Conservation (phyloP, 2,797 vertebrate genomes). For the Peromyscus melanophrys region DNA sequence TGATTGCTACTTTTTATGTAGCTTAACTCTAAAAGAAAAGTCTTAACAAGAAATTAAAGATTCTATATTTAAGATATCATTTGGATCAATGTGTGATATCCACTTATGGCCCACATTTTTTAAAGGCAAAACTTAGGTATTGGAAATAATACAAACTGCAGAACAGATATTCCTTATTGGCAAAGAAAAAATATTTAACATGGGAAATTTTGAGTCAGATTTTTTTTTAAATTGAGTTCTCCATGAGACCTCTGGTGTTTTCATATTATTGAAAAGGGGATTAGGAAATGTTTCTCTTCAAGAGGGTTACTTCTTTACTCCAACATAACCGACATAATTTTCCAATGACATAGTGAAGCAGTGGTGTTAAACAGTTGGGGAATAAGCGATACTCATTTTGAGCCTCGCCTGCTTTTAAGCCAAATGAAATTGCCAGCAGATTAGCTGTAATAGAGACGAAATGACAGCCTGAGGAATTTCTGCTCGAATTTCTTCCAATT, state of each 20-base stretch:
- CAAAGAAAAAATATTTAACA: constrained; percentile 79
- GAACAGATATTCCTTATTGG: constrained; percentile 62
- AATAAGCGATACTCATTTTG: constrained; percentile 86
- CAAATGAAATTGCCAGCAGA: constrained; percentile 83
- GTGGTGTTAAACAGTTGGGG: constrained; percentile 71
- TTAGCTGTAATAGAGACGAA: constrained; percentile 84
- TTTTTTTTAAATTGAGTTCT: constrained; percentile 78
- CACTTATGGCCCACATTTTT: neutral
- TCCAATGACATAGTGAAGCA: constrained; percentile 79
- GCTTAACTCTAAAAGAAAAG: neutral
- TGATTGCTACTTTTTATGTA: constrained; percentile 28
- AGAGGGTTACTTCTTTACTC: constrained; percentile 23
- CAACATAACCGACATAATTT: constrained; percentile 73
- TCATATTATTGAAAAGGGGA: constrained; percentile 75
- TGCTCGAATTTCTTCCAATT: constrained; percentile 84
- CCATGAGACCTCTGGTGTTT: constrained; percentile 69
- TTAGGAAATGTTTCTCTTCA: constrained; percentile 63
- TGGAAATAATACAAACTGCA: constrained; percentile 71
- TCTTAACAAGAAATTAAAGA: constrained; percentile 53
- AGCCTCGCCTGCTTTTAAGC: constrained; percentile 69
- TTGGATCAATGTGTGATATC: neutral
- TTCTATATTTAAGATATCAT: neutral
- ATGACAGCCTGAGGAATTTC: constrained; percentile 78
- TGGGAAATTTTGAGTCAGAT: constrained; percentile 70
- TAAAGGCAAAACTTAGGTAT: constrained; percentile 36